Percentiles rank a stretch among this genome's conserved stretches.
phyloP scores from a whole-genome alignment of 2,888 invertebrate species.

The Lepetodrilus schrolli region DNA sequence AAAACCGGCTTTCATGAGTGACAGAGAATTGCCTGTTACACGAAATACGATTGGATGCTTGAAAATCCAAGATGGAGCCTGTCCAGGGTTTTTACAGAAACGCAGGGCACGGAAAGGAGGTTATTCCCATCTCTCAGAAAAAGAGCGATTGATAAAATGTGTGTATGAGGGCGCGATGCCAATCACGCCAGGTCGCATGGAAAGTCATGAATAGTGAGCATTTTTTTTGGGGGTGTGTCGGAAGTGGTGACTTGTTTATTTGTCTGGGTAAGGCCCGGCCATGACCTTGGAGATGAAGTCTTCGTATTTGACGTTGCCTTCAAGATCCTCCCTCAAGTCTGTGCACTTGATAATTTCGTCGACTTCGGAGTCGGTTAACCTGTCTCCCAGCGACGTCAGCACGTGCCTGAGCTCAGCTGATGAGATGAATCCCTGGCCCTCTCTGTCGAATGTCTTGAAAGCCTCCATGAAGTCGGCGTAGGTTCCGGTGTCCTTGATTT shows the following conservation, averaged over 20 bases:
- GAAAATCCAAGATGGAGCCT: not conserved
- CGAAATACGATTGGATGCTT: slow-evolving; percentile 10
- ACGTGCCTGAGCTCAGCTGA: slow-evolving; percentile 97
- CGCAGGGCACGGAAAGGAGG: not conserved
- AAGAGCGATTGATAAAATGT: not conserved
- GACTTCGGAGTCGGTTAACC: slow-evolving; percentile 75
- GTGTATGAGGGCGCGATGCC: not conserved
- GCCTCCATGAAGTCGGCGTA: slow-evolving; percentile 99
- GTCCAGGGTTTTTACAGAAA: not conserved
- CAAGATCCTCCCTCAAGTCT: slow-evolving; percentile 77
- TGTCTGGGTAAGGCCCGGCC: slow-evolving; percentile 22
- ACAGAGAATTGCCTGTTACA: not conserved
- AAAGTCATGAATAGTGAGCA: not conserved
- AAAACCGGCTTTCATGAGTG: too few species aligned
- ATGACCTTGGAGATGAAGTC: slow-evolving; percentile 25
- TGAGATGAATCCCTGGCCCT: slow-evolving; percentile 97
- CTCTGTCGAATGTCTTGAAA: slow-evolving; percentile 99
- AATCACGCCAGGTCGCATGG: not conserved
- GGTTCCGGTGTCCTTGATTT: slow-evolving; percentile 98
- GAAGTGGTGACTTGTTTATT: too few species aligned
- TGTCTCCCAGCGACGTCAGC: slow-evolving; percentile 87
- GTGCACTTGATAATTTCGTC: slow-evolving; percentile 76
- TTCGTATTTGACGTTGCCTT: slow-evolving; percentile 78
- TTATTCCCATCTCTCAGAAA: not conserved
- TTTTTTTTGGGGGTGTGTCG: not conserved